Base-by-base conservation (phyloP, 2,113 vertebrate genomes). In the Platysternon megacephalum region DNA sequence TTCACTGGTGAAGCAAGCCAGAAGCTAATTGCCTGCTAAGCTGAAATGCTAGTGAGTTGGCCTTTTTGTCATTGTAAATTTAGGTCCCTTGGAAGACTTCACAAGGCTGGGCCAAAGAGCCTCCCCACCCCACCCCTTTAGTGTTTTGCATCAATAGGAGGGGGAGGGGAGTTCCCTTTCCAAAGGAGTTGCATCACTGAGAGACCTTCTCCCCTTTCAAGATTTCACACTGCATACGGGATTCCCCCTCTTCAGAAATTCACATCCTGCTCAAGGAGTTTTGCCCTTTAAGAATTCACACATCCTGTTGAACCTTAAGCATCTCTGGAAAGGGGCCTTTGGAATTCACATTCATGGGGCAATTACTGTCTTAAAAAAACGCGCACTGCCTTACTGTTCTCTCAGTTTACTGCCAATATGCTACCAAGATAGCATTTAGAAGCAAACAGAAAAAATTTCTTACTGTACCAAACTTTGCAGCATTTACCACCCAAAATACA, bases 1-100 rank as follows among this genome's bases (percentile, higher is more conserved):
- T 96, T 96, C 91, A 85, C 13, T 90, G 68, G 84, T 88, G 96
- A 97, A 96, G 93, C 90, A 95, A 96, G 95, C 93, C 97, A 97
- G 95, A 97, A 97, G 96, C 97, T 96, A 97, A 96, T 96, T 92
- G 94, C 95, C 96, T 97, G 96, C 91, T 96, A 96, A 96, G 95
- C 97, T 86, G 90, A 98, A 95, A 97, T 93, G 87, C 89, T 91
- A 97, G 89, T 88, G 94, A 96, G 95, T 87, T 88, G 96, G 91
- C 95, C 95, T 93, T 98, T 97, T 97, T 95, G 93, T 92, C 97
- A 96, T 90, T 97, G 87, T 86, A 97, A 91, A 96, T 96, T 92
- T 94, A 87, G 97, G 94, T 95, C 94, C 91, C 95, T 97, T 39
- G 91, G 48, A 96, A 96, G 95, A 93, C 95, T 95, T 94, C 84